A percentile compares a stretch with the other conserved stretches of the same genome.
phyloP scores from a whole-genome alignment of 2,797 vertebrate species.

The Poeciliopsis turneri region DNA sequence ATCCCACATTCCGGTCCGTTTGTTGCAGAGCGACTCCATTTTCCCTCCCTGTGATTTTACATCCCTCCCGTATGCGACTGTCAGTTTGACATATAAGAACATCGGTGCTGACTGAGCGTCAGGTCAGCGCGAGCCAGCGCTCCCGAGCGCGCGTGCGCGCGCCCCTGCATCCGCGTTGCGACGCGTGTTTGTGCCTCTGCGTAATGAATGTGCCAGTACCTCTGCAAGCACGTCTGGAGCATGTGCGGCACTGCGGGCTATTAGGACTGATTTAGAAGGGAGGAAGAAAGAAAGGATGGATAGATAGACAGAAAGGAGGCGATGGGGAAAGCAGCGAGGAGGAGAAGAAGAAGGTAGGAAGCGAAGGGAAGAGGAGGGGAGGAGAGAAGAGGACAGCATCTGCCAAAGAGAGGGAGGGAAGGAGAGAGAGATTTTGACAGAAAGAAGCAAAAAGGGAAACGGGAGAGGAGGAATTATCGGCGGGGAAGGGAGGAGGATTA shows the following conservation, averaged over 20 bases:
- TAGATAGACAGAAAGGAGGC: constrained; percentile 11
- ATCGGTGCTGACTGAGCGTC: constrained; percentile 43
- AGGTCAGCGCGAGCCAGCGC: constrained; percentile 16
- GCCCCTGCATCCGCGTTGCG: constrained; percentile 5
- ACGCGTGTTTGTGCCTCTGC: constrained; percentile 8
- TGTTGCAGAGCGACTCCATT: background rate
- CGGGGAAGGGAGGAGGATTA: constrained; percentile 58
- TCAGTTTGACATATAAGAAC: constrained; percentile 52
- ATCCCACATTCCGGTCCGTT: constrained; percentile 34
- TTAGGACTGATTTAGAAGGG: constrained; percentile 56
- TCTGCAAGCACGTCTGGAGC: constrained; percentile 51
- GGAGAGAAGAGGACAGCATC: constrained; percentile 35
- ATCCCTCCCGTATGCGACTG: constrained; percentile 6
- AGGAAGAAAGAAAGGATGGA: constrained; percentile 2
- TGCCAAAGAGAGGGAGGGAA: constrained; percentile 28
- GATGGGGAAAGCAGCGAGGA: constrained; percentile 30
- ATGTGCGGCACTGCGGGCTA: constrained; percentile 69
- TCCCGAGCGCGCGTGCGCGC: background rate
- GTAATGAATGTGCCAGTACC: constrained; percentile 52
- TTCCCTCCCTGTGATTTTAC: constrained; percentile 14
- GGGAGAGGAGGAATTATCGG: constrained; percentile 59
- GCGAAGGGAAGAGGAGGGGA: constrained; percentile 23
- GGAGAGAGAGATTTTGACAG: constrained; percentile 29
- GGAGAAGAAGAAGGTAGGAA: constrained; percentile 16
- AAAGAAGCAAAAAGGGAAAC: constrained; percentile 45